A percentile compares a stretch with the other conserved stretches of the same genome.
Conservation (phyloP, 2,888 invertebrate species). For the Caenorhabditis sinica region DNA sequence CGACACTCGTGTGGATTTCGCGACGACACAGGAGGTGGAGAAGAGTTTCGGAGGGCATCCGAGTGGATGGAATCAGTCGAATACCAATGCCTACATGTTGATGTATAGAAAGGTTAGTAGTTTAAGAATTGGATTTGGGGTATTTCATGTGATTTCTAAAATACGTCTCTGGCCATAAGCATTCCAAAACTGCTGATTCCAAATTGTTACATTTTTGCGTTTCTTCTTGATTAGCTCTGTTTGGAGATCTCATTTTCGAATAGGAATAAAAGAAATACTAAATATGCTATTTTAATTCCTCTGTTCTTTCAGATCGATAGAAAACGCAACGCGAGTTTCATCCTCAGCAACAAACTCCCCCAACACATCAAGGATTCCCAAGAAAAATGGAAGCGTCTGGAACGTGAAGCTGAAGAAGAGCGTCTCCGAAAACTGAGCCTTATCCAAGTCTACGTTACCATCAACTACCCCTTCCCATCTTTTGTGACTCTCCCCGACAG, state of each 20-base stretch:
- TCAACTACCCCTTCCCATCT: slow-evolving; percentile 63
- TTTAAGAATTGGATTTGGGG: too few species aligned
- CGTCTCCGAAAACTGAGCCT: slow-evolving; percentile 48
- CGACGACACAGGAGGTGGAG: slow-evolving; percentile 68
- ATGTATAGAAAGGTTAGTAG: slow-evolving; percentile 89
- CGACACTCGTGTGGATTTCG: slow-evolving; percentile 89
- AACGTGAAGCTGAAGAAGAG: slow-evolving; percentile 85
- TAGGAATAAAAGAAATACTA: background rate
- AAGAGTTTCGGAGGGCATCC: slow-evolving; percentile 91
- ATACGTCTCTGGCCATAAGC: too few species aligned
- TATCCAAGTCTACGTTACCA: slow-evolving; percentile 48
- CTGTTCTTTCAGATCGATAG: slow-evolving; percentile 79
- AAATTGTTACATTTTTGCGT: too few species aligned
- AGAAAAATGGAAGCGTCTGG: slow-evolving; percentile 87
- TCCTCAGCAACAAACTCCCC: slow-evolving; percentile 89
- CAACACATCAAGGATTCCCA: slow-evolving; percentile 88
- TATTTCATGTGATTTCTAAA: too few species aligned
- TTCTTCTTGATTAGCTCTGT: too few species aligned
- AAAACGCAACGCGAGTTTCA: slow-evolving; percentile 85
- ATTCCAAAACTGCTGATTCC: too few species aligned
- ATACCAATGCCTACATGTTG: slow-evolving; percentile 93
- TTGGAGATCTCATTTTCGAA: slow-evolving; percentile 73
- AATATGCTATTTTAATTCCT: slow-evolving; percentile 63
- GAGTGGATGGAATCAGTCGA: slow-evolving; percentile 87
- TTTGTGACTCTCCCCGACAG: slow-evolving; percentile 16